A percentile compares a stretch with the other conserved stretches of the same genome.
phyloP scores from a whole-genome alignment of 2,797 vertebrate species.

The Calcarius lapponicus region DNA sequence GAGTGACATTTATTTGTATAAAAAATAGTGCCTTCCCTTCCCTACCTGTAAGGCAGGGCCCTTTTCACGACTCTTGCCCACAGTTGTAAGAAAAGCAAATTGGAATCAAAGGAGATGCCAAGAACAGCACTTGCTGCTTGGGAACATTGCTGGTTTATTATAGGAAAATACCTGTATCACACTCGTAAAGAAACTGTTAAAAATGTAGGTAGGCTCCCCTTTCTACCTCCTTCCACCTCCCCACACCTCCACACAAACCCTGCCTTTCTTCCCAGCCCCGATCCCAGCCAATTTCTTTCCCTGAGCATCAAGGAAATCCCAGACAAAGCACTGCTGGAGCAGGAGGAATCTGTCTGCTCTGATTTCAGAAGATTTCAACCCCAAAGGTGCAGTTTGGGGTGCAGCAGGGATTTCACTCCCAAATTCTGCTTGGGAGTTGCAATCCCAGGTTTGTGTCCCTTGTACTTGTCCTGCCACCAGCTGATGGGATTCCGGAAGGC shows the following conservation, averaged over 20 bases:
- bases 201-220: slow-evolving; percentile 29
- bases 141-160: slow-evolving; percentile 55
- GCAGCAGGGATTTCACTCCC: not conserved
- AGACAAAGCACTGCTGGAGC: not conserved
- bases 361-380: not conserved
- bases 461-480: not conserved
- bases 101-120: slow-evolving; percentile 50
- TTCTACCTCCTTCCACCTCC: slow-evolving; percentile 40
- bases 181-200: slow-evolving; percentile 47
- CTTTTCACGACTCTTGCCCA: not conserved
- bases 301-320: not conserved
- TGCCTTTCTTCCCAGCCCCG: slow-evolving; percentile 19
- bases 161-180: slow-evolving; percentile 66
- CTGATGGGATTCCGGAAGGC: not conserved
- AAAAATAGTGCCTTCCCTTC: slow-evolving; percentile 53
- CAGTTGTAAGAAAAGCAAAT: slow-evolving; percentile 57
- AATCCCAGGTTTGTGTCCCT: not conserved
- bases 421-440: not conserved
- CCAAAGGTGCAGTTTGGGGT: not conserved
- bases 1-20: slow-evolving; percentile 56
- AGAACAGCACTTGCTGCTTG: slow-evolving; percentile 48
- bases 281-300: slow-evolving; percentile 26
- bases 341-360: not conserved
- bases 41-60: slow-evolving; percentile 41
- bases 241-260: slow-evolving; percentile 39